Base-by-base conservation (phyloP, 2,888 invertebrate species). In the Amblyjoppa proteus region DNA sequence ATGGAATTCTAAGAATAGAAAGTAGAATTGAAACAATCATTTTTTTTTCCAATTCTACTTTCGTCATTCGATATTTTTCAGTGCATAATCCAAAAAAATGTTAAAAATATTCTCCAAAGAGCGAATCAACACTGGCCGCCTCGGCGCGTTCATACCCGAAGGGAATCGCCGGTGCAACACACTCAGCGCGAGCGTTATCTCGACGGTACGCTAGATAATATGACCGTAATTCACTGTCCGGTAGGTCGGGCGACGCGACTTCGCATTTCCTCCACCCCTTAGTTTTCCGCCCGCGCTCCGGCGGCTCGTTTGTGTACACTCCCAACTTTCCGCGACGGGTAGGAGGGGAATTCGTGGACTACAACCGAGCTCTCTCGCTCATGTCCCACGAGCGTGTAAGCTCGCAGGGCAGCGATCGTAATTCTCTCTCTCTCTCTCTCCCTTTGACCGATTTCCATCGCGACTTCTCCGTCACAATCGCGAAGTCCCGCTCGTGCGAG, bases 151-250 rank as follows among this genome's bases (percentile, higher is more conserved):
- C 68, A 16, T 68, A 56, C 56, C n/a, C 51, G 41, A 68, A 41
- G 20, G 53, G 13, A 49, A 25, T 66, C 66, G n/a, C 66, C 2
- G n/a, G 34, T 34, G 38, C 38, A 34, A n/a, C 9, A n/a, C 9
- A 25, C 66, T 66, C 61, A 4, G 28, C 41, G 38, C 38, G 61
- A 41, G 56, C 28, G 77, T 77, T 77, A 77, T 77, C 77, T 68
- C 53, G 53, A 28, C 20, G 58, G 45, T 13, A 41, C 34, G 58
- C 56, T 31, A 69, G 58, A 69, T 69, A 69, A 78, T 69, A 58
- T 69, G 69, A 78, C 78, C 78, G 78, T 78, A 78, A 78, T 69
- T 75, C 75, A 75, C 75, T 75, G 75, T 75, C 75, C 75, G 75
- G 75, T 75, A 75, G 77, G 53, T 66, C 68, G 53, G 77, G 53